These are phyloP conservation scores for Carassius carassius DNA, from an alignment of 2,113 vertebrate species.

Conservation along the genomic window DNA sequence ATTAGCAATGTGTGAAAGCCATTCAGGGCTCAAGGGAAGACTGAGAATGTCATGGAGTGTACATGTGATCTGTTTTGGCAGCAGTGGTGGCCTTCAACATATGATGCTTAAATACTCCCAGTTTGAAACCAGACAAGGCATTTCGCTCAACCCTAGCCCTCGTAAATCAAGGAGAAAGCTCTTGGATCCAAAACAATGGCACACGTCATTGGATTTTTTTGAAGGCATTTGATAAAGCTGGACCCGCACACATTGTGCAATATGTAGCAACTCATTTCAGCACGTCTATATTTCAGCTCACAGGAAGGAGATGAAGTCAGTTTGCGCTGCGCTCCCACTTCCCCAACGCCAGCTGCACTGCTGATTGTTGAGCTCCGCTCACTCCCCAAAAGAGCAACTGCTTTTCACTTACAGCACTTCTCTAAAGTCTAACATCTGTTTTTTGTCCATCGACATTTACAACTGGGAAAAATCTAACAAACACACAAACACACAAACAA, in stretches of 20 bases:
- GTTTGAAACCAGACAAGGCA: neutral
- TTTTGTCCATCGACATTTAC: neutral
- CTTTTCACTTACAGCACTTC: neutral
- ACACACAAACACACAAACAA: no score
- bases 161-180: neutral
- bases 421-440: neutral
- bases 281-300: slow-evolving; percentile 40
- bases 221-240: neutral
- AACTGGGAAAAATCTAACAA: neutral
- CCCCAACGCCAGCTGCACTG: slow-evolving; percentile 61
- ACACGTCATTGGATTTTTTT: slow-evolving; percentile 5
- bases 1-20: slow-evolving; percentile 13
- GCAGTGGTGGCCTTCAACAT: neutral
- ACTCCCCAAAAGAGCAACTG: slow-evolving; percentile 1
- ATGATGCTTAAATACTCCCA: neutral
- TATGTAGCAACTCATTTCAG: neutral
- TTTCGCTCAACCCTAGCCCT: neutral
- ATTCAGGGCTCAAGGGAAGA: neutral
- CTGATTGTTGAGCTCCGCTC: slow-evolving; percentile 46
- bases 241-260: neutral
- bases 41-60: neutral
- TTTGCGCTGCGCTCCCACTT: slow-evolving; percentile 60
- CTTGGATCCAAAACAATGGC: neutral
- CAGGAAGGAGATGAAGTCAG: slow-evolving; percentile 69
- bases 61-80: neutral